Evolutionary conservation across 2,888 invertebrate species (phyloP).

Genomic region (Tetropium fuscum): DNA sequence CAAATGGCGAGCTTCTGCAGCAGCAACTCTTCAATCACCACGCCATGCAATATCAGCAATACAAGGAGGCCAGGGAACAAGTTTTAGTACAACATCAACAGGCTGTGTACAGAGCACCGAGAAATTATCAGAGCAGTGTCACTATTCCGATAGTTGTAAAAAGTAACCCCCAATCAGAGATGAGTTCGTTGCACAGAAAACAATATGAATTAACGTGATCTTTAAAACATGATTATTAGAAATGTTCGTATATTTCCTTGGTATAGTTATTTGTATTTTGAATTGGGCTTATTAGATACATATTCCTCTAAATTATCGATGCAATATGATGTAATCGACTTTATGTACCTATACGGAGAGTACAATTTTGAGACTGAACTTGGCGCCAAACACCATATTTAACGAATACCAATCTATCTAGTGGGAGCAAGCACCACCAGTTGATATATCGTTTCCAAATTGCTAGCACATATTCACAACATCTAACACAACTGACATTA

Average conservation of each 20-base stretch:
- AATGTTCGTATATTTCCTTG: too few relatives aligned
- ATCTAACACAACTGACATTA: too few relatives aligned
- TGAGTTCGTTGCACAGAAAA: constrained; percentile 50
- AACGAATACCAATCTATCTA: too few relatives aligned
- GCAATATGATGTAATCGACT: not conserved
- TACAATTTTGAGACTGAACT: too few relatives aligned
- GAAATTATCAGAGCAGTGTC: constrained; percentile 59
- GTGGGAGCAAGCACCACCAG: too few relatives aligned
- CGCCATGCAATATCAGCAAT: constrained; percentile 58
- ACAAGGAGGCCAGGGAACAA: constrained; percentile 59
- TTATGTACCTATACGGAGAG: too few relatives aligned
- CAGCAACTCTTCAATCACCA: constrained; percentile 59
- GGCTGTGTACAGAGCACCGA: constrained; percentile 45
- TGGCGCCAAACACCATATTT: too few relatives aligned
- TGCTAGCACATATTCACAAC: too few relatives aligned
- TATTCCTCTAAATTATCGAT: not conserved
- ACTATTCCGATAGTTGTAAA: constrained; percentile 59
- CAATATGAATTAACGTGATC: constrained; percentile 58
- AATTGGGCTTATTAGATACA: not conserved
- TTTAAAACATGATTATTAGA: constrained; percentile 28
- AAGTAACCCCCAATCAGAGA: constrained; percentile 51
- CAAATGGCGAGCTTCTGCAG: constrained; percentile 60
- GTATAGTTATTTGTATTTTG: constrained; percentile 18
- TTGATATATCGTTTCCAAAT: too few relatives aligned
- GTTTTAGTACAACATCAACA: constrained; percentile 55